phyloP scores from a whole-genome alignment of 1,140 invertebrate genomes.

The Platyura marginata region DNA sequence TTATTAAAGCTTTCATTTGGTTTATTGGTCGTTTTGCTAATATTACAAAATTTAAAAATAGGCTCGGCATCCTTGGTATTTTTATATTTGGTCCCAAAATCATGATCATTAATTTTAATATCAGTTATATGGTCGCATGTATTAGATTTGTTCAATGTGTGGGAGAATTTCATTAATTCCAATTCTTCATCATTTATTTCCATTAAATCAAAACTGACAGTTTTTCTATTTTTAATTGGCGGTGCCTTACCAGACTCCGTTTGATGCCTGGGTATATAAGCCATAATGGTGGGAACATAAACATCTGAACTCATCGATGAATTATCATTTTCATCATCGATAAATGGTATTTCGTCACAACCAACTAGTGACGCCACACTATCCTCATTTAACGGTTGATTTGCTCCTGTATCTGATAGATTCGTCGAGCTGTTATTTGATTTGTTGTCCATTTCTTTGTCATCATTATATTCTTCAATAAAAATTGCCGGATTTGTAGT shows the following conservation, averaged over 20 bases:
- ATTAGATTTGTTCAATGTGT: slow-evolving; percentile 1
- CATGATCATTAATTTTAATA: neutral
- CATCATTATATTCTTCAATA: slow-evolving; percentile 22
- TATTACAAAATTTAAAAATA: slow-evolving; percentile 2
- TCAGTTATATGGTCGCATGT: slow-evolving; percentile 1
- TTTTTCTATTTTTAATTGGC: slow-evolving; percentile 11
- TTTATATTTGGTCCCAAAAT: too few relatives aligned
- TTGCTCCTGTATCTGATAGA: slow-evolving; percentile 16
- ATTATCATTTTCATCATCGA: slow-evolving; percentile 13
- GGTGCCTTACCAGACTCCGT: neutral
- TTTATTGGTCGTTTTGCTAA: neutral
- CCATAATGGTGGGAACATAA: neutral
- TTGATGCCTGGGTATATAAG: neutral
- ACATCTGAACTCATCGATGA: neutral
- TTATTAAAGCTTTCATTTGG: slow-evolving; percentile 1
- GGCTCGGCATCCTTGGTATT: neutral
- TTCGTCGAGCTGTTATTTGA: slow-evolving; percentile 11
- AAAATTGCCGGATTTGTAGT: slow-evolving; percentile 18
- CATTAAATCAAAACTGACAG: slow-evolving; percentile 22
- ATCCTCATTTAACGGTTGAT: slow-evolving; percentile 22
- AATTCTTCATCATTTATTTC: slow-evolving; percentile 6
- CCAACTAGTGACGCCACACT: slow-evolving; percentile 18
- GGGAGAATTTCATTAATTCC: neutral
- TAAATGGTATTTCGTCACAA: slow-evolving; percentile 21
- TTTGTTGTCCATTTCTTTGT: slow-evolving; percentile 6